Percentiles rank a stretch among this genome's conserved stretches.
These are phyloP conservation scores for Lophotis ruficrista DNA, from an alignment of 2,113 vertebrate species.

Conservation along the genomic window DNA sequence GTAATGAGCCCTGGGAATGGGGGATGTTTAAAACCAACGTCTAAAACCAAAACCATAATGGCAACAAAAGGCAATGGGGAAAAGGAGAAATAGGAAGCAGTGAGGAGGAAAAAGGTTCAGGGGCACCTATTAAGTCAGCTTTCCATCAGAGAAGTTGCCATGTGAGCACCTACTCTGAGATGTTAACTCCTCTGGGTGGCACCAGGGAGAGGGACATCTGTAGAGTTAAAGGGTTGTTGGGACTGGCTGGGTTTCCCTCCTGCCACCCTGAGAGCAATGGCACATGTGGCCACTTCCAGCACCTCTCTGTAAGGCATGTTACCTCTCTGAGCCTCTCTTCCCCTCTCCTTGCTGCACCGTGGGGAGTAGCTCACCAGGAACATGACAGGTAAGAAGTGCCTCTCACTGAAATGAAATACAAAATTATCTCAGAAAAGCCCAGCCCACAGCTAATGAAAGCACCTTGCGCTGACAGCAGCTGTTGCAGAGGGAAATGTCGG, in stretches of 20 bases:
- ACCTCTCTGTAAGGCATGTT: background rate
- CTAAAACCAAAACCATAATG: background rate
- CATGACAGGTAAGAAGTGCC: background rate
- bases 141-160: background rate
- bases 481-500: constrained; percentile 27
- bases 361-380: background rate
- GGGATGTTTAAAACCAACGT: background rate
- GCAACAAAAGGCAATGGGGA: background rate
- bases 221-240: background rate
- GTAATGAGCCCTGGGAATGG: background rate
- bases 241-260: background rate
- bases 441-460: constrained; percentile 52
- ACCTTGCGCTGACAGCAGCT: constrained; percentile 15
- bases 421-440: background rate
- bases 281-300: background rate
- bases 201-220: background rate
- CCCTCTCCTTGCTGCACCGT: background rate
- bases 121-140: background rate
- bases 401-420: background rate
- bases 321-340: background rate
- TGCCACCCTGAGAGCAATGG: too few species aligned
- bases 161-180: background rate
- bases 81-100: background rate
- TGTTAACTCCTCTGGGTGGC: background rate
- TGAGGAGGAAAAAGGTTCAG: background rate